Conservation (phyloP, 2,888 invertebrate genomes). For the Drosophila conformis region DNA sequence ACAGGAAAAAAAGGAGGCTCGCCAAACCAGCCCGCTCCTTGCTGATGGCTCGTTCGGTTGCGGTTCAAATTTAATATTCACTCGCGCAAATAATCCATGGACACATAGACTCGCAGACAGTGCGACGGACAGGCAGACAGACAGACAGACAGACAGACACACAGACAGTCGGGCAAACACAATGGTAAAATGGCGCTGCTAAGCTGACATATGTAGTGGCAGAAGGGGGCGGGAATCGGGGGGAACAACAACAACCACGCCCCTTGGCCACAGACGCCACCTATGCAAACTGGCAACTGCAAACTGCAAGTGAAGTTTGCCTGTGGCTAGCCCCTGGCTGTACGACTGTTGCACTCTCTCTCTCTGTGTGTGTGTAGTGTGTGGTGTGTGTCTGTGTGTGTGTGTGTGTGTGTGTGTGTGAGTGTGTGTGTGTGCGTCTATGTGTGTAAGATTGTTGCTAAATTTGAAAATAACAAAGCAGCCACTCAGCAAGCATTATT, state of each 20-base stretch:
- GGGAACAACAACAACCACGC: conserved; percentile 1
- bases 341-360: conserved; percentile 15
- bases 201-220: conserved; percentile 52
- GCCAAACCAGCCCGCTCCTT: neutral
- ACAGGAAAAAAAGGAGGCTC: conserved; percentile 1
- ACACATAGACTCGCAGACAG: conserved; percentile 24
- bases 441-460: conserved; percentile 14
- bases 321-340: conserved; percentile 64
- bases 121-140: neutral
- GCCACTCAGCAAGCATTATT: conserved; percentile 32
- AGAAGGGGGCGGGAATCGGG: too few relatives aligned
- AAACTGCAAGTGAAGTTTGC: conserved; percentile 79
- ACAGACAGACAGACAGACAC: conserved; percentile 2
- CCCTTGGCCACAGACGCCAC: conserved; percentile 45
- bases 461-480: conserved; percentile 25
- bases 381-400: neutral
- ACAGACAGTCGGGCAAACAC: conserved; percentile 39
- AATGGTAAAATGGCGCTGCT: conserved; percentile 73
- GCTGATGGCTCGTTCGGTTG: conserved; percentile 66
- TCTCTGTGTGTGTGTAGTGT: conserved; percentile 4
- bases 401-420: conserved; percentile 4
- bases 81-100: conserved; percentile 77
- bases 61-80: conserved; percentile 81
- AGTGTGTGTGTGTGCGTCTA: conserved; percentile 5
- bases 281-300: conserved; percentile 68